phyloP scores from a whole-genome alignment of 1,140 invertebrate genomes.

The Pseudoatta argentina region DNA sequence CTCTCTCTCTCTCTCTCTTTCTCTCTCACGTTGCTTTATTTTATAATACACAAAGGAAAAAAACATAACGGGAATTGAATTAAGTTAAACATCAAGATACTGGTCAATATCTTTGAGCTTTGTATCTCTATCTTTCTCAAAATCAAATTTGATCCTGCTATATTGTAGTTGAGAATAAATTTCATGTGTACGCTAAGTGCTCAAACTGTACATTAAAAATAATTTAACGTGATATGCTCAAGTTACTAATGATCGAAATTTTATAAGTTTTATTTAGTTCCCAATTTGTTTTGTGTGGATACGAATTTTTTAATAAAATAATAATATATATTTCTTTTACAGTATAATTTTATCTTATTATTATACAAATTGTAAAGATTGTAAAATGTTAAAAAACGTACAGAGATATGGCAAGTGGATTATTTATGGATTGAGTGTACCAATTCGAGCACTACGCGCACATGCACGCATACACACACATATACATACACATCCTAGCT shows the following conservation, averaged over 20 bases:
- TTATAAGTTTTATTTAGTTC: not conserved
- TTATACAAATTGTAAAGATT: not conserved
- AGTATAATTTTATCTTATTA: not conserved
- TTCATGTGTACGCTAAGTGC: constrained; percentile 24
- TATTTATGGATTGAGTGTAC: not conserved
- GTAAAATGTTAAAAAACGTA: not conserved
- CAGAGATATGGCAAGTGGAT: not conserved
- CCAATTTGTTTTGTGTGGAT: not conserved
- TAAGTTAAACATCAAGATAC: not conserved
- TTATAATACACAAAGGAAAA: not conserved
- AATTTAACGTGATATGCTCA: not conserved
- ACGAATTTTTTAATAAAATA: not conserved
- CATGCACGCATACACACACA: constrained; percentile 74
- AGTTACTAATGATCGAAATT: not conserved
- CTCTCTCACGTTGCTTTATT: not conserved
- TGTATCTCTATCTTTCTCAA: not conserved
- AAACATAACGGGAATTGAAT: not conserved
- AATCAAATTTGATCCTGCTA: not conserved
- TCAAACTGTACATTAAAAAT: constrained; percentile 23
- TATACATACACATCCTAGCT: constrained; percentile 75
- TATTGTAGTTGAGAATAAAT: constrained; percentile 48
- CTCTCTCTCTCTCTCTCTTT: no score
- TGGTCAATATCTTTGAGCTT: not conserved
- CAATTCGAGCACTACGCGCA: constrained; percentile 40
- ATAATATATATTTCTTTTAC: not conserved